Evolutionary conservation across 64 coral and sea anemone genomes (phyloP), one percentile per base, ranked within the genome.

Genomic region (Stichodactyla helianthus): DNA sequence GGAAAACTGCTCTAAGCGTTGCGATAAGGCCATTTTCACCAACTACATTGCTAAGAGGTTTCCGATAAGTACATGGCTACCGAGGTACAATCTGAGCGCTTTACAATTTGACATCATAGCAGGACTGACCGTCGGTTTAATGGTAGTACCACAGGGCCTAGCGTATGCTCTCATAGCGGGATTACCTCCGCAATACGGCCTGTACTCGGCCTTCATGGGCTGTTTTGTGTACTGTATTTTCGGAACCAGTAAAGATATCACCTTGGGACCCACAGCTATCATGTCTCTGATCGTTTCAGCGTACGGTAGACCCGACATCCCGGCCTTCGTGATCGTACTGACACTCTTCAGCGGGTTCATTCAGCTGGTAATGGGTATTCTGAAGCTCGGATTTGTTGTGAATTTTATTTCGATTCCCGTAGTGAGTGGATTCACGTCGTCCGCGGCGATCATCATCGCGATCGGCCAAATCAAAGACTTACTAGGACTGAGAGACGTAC

Each of bases 371-470:
- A 99, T 99, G 97, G 97, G 97, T 64, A 53, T 99, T 83, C 86
- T 99, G 22, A 92, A 86, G 22, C 88, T 99, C 79, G 97, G 93
- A 3, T 95, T 99, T 67, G 51, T 99, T 12, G 97, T 99, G 1
- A 94, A 94, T 84, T 90, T 99, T 89, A 95, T 99, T 85, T 94
- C 97, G 18, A 59, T 95, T 62, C 93, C 97, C 13, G 87, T 99
- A 57, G 87, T 95, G 4, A 90, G 85, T 61, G 97, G 97, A 19
- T 99, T 99, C 53, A 99, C 97, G 19, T 95, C 97, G 4, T 87
- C 93, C 7, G 97, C 97, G 52, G 93, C 97, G 20, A 85, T 99
- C 16, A 99, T 91, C 83, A 99, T 99, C 35, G 97, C 93, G 8
- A 85, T 89, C 31, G 84, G 97, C 18, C 97, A 95, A 85, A 52